Evolutionary conservation across 1,140 invertebrate species (phyloP), one percentile per base, ranked within the genome.

Genomic region (Ceratosolen fusciceps): DNA sequence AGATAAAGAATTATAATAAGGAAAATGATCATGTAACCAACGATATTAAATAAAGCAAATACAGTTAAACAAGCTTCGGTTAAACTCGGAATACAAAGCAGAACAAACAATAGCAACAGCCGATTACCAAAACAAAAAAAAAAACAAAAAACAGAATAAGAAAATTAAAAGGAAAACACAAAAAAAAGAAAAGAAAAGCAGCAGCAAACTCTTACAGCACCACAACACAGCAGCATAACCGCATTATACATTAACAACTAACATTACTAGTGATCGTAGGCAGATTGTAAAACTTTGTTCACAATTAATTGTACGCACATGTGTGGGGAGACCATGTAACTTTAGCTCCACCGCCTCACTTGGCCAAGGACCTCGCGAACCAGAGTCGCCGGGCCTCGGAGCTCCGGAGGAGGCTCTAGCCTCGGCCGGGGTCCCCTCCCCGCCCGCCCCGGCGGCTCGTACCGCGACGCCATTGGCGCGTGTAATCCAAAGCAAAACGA

Each of bases 271-370:
- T 86, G 86, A 86, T 85, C 84, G 87, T 90, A 90, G 88, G 86
- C 88, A 89, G 86, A 88, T 87, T 86, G 87, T 88, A 86, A 88
- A 87, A 89, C 87, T 90, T 89, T 84, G 84, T 90, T 90, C 87
- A 89, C 88, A 86, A n/a, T n/a, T n/a, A n/a, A n/a, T 90, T 89
- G 87, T 89, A 90, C 87, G 89, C 88, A 90, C 88, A 89, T 88
- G 88, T 90, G 89, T 90, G 89, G 89, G 89, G 89, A 90, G 89
- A 90, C 89, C 89, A 90, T 90, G 89, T 90, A 90, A 85, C 84
- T 85, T 87, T 87, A 90, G 87, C 89, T 90, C 88, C 87, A 85
- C 87, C 89, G 88, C 87, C 74, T 89, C 88, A 89, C 88, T 85
- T 83, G 83, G 82, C 82, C 19, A 5, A 43, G 83, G 87, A 83